Conservation (phyloP, 2,888 invertebrate species). For the Nomada flava region DNA sequence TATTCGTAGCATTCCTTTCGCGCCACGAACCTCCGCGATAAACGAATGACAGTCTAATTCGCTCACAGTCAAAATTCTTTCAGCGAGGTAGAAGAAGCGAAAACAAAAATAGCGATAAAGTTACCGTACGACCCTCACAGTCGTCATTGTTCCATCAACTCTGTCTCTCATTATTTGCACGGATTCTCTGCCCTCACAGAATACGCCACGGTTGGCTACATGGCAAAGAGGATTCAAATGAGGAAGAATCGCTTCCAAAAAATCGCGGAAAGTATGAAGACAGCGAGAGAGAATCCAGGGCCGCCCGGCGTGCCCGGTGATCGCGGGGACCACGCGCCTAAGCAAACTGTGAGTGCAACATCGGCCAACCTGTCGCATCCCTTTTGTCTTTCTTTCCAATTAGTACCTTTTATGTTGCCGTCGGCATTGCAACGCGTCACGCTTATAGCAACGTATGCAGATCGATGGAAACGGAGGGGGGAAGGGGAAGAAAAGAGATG, state of each 20-base stretch:
- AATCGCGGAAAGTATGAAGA: slow-evolving; percentile 96
- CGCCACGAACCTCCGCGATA: slow-evolving; percentile 14
- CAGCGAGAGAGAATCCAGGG: slow-evolving; percentile 89
- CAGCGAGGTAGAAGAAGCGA: too few relatives aligned
- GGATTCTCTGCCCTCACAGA: slow-evolving; percentile 86
- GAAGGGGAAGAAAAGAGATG: too few relatives aligned
- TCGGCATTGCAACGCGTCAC: slow-evolving; percentile 29
- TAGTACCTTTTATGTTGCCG: slow-evolving; percentile 43
- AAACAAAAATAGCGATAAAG: background rate
- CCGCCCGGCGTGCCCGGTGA: slow-evolving; percentile 87
- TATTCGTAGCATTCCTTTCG: too few relatives aligned
- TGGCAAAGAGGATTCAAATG: slow-evolving; percentile 99
- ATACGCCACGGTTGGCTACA: slow-evolving; percentile 98
- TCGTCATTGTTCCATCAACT: slow-evolving; percentile 1
- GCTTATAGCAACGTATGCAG: slow-evolving; percentile 26
- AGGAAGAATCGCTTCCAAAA: slow-evolving; percentile 97
- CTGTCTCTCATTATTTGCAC: slow-evolving; percentile 50
- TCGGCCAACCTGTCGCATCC: slow-evolving; percentile 67
- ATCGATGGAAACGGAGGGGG: background rate
- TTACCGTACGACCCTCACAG: background rate
- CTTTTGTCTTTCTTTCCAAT: slow-evolving; percentile 59
- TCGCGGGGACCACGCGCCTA: slow-evolving; percentile 89
- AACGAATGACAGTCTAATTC: slow-evolving; percentile 13
- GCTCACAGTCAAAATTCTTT: background rate
- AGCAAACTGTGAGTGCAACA: slow-evolving; percentile 90